Conservation (phyloP, 2,113 vertebrate species). For the Ophiodon elongatus region DNA sequence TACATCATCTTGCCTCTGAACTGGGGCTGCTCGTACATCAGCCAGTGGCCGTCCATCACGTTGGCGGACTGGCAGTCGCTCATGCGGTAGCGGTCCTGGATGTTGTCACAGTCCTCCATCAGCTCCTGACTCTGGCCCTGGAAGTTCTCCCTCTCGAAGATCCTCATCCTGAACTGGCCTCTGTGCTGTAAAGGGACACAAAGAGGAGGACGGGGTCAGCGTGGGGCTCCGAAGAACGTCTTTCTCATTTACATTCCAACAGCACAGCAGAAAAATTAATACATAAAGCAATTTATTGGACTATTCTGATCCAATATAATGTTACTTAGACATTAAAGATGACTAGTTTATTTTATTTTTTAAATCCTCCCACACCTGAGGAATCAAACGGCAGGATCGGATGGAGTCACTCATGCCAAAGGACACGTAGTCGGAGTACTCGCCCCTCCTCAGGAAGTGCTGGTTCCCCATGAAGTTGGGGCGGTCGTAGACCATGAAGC, state of each 20-base stretch:
- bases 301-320: not conserved
- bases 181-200: slow-evolving; percentile 55
- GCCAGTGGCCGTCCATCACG: slow-evolving; percentile 75
- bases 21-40: slow-evolving; percentile 73
- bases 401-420: slow-evolving; percentile 74
- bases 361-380: slow-evolving; percentile 54
- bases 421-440: slow-evolving; percentile 73
- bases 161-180: slow-evolving; percentile 63
- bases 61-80: slow-evolving; percentile 71
- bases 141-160: slow-evolving; percentile 77
- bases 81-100: slow-evolving; percentile 67
- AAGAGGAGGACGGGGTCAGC: not conserved
- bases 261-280: not conserved
- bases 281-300: not conserved
- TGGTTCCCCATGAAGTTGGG: slow-evolving; percentile 80
- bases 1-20: slow-evolving; percentile 74
- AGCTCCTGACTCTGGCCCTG: slow-evolving; percentile 63
- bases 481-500: slow-evolving; percentile 81
- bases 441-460: slow-evolving; percentile 76
- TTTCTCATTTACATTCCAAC: too few relatives aligned
- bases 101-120: slow-evolving; percentile 68
- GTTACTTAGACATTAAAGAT: not conserved
- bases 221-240: too few relatives aligned
- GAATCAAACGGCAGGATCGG: slow-evolving; percentile 80
- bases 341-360: not conserved